phyloP scores from a whole-genome alignment of 2,113 vertebrate genomes.

The Boleophthalmus pectinirostris region DNA sequence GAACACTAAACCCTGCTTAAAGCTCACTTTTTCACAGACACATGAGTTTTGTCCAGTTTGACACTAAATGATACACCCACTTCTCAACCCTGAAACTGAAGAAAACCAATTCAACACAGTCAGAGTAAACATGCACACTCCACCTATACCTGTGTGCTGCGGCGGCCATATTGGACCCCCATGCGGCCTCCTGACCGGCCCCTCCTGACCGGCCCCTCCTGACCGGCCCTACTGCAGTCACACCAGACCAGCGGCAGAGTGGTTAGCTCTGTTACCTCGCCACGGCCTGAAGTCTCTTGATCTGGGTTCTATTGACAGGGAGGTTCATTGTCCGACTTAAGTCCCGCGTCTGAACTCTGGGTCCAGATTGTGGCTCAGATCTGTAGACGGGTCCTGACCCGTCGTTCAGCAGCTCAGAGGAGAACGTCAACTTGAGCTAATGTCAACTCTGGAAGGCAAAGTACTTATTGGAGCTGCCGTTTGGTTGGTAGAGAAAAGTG shows the following conservation, averaged over 20 bases:
- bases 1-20: too few relatives aligned
- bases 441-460: background rate
- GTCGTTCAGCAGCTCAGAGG: background rate
- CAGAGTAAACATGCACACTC: constrained; percentile 1
- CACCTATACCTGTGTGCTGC: constrained; percentile 55
- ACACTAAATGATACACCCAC: background rate
- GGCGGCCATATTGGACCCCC: constrained; percentile 53
- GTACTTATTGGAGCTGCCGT: background rate
- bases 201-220: background rate
- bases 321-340: background rate
- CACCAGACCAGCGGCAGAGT: background rate
- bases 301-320: constrained; percentile 6
- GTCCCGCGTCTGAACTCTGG: too few relatives aligned
- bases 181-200: constrained; percentile 51
- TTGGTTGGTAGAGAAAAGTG: background rate
- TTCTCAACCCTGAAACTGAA: background rate
- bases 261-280: background rate
- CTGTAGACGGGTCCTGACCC: background rate
- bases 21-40: too few relatives aligned
- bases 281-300: background rate
- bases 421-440: background rate
- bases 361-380: too few relatives aligned
- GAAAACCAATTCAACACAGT: background rate
- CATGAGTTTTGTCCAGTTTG: too few relatives aligned
- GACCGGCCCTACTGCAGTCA: constrained; percentile 7